phyloP scores from a whole-genome alignment of 1,140 invertebrate genomes.

The Oryctes rhinoceros region DNA sequence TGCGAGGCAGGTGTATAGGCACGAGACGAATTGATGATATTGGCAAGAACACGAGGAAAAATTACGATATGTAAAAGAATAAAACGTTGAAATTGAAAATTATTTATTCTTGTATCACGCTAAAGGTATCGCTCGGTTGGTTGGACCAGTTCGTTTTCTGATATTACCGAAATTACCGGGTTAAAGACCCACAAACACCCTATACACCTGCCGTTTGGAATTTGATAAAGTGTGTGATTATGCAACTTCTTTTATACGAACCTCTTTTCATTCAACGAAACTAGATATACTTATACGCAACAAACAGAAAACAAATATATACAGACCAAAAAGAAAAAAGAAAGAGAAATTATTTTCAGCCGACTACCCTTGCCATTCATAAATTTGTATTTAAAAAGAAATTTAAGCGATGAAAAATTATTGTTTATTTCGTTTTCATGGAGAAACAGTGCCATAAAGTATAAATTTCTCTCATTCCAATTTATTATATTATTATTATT shows the following conservation, averaged over 20 bases:
- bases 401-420: constrained; percentile 40
- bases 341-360: constrained; percentile 45
- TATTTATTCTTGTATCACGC: constrained; percentile 55
- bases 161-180: no score
- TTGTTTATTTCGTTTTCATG: constrained; percentile 44
- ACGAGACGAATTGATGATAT: neutral
- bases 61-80: neutral
- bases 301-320: neutral
- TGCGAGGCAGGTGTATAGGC: constrained; percentile 52
- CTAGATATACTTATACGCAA: neutral
- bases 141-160: no score
- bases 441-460: constrained; percentile 56
- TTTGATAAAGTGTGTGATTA: constrained; percentile 60
- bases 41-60: neutral
- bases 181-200: constrained; percentile 11
- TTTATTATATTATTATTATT: constrained; percentile 12
- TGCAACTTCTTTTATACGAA: constrained; percentile 48
- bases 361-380: constrained; percentile 55
- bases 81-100: constrained; percentile 54
- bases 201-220: constrained; percentile 52
- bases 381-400: constrained; percentile 43
- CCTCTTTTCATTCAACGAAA: constrained; percentile 32
- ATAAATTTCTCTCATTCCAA: constrained; percentile 27
- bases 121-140: neutral
- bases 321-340: neutral